Percentiles rank a stretch among this genome's conserved stretches.
These are phyloP conservation scores for Drosophila kambysellisi DNA, from an alignment of 2,888 invertebrate genomes.

Conservation along the genomic window DNA sequence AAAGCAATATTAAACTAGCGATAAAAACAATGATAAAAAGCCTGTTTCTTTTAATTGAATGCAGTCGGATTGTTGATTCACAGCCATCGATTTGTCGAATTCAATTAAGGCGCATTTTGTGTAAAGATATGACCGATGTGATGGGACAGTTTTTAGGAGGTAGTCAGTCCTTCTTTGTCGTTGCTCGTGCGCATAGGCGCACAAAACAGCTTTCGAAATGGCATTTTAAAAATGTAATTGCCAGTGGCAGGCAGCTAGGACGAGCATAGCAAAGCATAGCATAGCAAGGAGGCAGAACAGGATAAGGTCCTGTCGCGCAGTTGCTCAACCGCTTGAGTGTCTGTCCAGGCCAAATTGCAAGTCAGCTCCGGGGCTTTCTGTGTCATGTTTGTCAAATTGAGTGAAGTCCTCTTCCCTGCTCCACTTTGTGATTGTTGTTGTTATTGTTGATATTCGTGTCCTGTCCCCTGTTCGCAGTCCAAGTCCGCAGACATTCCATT, in stretches of 20 bases:
- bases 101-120: not conserved
- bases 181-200: constrained; percentile 55
- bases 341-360: constrained; percentile 63
- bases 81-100: not conserved
- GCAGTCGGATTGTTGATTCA: not conserved
- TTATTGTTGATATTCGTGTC: constrained; percentile 53
- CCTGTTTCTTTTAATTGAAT: not conserved
- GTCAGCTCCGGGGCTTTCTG: constrained; percentile 69
- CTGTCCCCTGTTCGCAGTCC: constrained; percentile 24
- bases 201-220: constrained; percentile 66
- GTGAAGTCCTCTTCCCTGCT: constrained; percentile 59
- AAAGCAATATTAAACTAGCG: not conserved
- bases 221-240: constrained; percentile 76
- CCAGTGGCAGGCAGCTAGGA: constrained; percentile 26
- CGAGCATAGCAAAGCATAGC: not conserved
- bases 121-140: constrained; percentile 44
- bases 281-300: not conserved
- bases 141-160: constrained; percentile 8
- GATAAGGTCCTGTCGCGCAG: constrained; percentile 13
- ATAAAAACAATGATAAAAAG: not conserved
- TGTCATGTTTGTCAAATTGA: constrained; percentile 80
- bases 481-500: constrained; percentile 27
- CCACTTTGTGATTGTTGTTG: not conserved
- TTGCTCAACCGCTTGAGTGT: constrained; percentile 36
- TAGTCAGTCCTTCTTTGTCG: constrained; percentile 17